phyloP scores from a whole-genome alignment of 2,888 invertebrate species.

The Chorisops tibialis region DNA sequence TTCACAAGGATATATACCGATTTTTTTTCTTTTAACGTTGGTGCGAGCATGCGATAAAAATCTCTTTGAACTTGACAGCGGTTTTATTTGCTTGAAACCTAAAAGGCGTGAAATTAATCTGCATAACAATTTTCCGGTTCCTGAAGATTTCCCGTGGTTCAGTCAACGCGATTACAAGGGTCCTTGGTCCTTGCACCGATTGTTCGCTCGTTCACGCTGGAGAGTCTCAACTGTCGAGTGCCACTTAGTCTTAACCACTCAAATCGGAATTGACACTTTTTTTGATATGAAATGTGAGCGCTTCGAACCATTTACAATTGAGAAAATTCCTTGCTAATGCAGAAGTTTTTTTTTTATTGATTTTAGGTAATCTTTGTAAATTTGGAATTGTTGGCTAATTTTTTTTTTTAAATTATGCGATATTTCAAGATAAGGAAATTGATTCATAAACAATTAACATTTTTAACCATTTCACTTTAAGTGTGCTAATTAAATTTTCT shows the following conservation, averaged over 20 bases:
- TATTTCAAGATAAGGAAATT: no score
- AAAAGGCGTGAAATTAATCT: constrained; percentile 55
- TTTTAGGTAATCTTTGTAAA: no score
- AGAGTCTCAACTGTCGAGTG: constrained; percentile 9
- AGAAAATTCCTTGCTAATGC: no score
- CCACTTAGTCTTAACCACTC: neutral
- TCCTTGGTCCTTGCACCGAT: constrained; percentile 7
- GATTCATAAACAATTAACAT: no score
- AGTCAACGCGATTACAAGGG: neutral
- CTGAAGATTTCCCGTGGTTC: constrained; percentile 3
- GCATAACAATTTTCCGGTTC: constrained; percentile 49
- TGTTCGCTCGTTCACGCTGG: neutral
- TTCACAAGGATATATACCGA: neutral
- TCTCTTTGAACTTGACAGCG: constrained; percentile 13
- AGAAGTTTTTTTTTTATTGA: no score
- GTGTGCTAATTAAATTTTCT: no score
- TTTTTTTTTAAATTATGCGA: no score
- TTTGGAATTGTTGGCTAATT: no score
- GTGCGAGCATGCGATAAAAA: constrained; percentile 18
- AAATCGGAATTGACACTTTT: constrained; percentile 6
- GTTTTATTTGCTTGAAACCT: constrained; percentile 24
- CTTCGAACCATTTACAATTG: no score
- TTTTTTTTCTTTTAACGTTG: neutral
- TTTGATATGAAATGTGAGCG: neutral
- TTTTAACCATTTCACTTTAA: no score